These are phyloP conservation scores for Gyrodactylus bullatarudis DNA, from an alignment of 1,140 invertebrate genomes.

Conservation along the genomic window DNA sequence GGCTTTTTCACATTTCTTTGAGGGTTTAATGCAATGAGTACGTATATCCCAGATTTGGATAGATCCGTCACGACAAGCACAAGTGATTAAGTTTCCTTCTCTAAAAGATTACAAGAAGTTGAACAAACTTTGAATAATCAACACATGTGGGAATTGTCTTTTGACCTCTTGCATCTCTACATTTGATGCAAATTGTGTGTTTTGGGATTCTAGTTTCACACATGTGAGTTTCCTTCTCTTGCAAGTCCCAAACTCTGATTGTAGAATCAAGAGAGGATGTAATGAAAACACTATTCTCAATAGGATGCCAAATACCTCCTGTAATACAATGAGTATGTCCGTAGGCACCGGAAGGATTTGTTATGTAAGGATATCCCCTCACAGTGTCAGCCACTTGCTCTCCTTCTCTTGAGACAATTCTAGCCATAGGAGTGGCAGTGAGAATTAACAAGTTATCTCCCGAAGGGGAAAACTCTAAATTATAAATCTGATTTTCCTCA, in stretches of 20 bases:
- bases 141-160: neutral
- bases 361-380: neutral
- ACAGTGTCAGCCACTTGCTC: neutral
- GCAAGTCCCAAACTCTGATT: neutral
- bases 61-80: neutral
- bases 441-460: neutral
- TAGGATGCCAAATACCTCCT: neutral
- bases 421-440: neutral
- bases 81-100: neutral
- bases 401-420: neutral
- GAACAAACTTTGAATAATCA: neutral
- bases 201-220: neutral
- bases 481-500: neutral
- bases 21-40: neutral
- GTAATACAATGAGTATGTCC: neutral
- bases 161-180: neutral
- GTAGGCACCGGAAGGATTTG: neutral
- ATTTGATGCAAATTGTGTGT: neutral
- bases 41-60: neutral
- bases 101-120: neutral
- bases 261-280: neutral
- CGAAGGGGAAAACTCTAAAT: neutral
- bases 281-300: neutral
- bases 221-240: neutral
- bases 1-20: neutral